phyloP scores from a whole-genome alignment of 2,888 invertebrate genomes.

The Frankliniella fusca region DNA sequence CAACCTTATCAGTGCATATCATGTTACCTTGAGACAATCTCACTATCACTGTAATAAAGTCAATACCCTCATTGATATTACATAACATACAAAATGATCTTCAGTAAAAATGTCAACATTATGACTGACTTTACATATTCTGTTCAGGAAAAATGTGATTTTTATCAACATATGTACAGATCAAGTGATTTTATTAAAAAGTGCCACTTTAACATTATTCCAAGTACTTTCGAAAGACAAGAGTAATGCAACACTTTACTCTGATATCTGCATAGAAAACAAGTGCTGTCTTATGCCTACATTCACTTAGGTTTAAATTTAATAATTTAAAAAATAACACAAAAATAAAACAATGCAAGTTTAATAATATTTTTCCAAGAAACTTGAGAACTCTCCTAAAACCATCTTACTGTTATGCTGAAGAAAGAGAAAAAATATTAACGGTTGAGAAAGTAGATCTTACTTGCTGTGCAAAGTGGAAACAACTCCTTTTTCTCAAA shows the following conservation, averaged over 20 bases:
- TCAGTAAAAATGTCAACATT: background rate
- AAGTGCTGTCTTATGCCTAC: background rate
- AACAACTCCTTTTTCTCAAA: too few species aligned
- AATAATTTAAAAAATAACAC: too few species aligned
- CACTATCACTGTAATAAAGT: background rate
- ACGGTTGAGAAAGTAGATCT: background rate
- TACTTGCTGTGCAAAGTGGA: too few species aligned
- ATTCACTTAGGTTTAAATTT: background rate
- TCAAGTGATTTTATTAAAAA: conserved; percentile 9
- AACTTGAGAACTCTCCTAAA: background rate
- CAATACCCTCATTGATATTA: background rate
- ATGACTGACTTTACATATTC: background rate
- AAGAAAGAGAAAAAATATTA: background rate
- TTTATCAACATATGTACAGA: conserved; percentile 22
- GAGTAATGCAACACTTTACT: background rate
- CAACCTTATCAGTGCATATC: background rate
- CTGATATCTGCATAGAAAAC: background rate
- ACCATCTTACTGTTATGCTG: background rate
- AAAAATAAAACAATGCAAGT: too few species aligned
- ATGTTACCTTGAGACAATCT: background rate
- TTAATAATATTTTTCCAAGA: background rate
- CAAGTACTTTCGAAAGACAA: background rate
- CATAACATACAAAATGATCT: background rate
- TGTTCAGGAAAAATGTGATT: background rate
- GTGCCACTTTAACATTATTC: background rate